These are phyloP conservation scores for Rhagologus leucostigma DNA, from an alignment of 2,113 vertebrate genomes.

Conservation along the genomic window DNA sequence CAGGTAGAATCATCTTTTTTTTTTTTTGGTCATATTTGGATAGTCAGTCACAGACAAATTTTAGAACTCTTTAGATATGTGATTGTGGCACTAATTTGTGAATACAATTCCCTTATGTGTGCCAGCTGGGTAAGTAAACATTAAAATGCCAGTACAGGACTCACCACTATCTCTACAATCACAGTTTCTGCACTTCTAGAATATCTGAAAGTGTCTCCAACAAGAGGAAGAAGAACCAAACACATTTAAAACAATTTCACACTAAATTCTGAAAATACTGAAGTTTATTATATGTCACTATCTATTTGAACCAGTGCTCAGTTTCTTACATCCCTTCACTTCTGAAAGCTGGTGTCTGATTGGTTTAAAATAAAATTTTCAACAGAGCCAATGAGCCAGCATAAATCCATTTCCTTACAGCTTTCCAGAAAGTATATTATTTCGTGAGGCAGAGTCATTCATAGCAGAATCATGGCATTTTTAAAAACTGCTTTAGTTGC, in stretches of 20 bases:
- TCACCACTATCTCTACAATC: not conserved
- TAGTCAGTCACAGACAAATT: not conserved
- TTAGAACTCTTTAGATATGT: not conserved
- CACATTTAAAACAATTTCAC: not conserved
- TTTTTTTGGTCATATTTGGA: not conserved
- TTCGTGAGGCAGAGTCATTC: not conserved
- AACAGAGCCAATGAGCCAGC: not conserved
- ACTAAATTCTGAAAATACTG: not conserved
- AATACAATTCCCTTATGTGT: not conserved
- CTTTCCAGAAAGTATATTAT: not conserved
- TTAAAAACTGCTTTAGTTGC: not conserved
- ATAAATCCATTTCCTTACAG: not conserved
- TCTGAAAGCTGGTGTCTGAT: slow-evolving; percentile 21
- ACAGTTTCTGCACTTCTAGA: not conserved
- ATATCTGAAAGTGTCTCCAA: not conserved
- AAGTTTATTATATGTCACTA: not conserved
- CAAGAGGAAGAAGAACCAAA: not conserved
- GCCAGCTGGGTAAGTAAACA: not conserved
- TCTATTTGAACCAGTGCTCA: not conserved
- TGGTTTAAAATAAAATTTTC: slow-evolving; percentile 20
- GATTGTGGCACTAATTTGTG: not conserved
- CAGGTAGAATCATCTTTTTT: not conserved
- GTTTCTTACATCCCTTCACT: not conserved
- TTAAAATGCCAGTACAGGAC: not conserved
- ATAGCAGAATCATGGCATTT: not conserved